Base-by-base conservation (phyloP, 2,797 vertebrate genomes). In the Platalea minor region DNA sequence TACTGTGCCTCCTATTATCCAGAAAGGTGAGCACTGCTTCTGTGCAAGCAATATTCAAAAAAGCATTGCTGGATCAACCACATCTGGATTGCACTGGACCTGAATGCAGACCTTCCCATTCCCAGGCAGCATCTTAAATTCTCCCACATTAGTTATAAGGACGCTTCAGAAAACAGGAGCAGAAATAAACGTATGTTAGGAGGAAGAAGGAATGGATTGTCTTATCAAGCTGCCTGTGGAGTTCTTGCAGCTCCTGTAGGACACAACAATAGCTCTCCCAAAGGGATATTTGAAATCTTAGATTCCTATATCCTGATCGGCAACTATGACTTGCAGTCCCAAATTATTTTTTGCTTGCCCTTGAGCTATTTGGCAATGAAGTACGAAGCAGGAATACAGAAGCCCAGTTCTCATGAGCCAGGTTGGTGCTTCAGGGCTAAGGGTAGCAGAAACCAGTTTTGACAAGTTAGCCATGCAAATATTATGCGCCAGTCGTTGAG, bases 381-480 rank as follows among this genome's bases (percentile, higher is more conserved):
- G 39, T 76, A 84, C 0, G 0, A 96, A 67, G 70, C 39, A 74
- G 64, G 91, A 90, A 95, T 68, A 67, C 45, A 89, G 79, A 86
- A 84, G 78, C 72, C 79, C 31, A 50, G 82, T 48, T 97, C 88
- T 95, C 91, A 91, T 12, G 64, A 93, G 92, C 85, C 86, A 81
- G 85, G 91, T 45, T 92, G 74, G 50, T 70, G 96, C 96, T 97
- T 67, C 72, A 57, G 95, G 95, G 96, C 80, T 93, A 63, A 96
- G 80, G 53, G 60, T 53, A 93, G 87, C 79, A 87, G 92, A 94
- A 96, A 96, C 45, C 33, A 50, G 75, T 80, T 96, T 73, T 97
- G 97, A 97, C 96, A 95, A 93, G 93, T 95, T 95, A 96, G 78
- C 90, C 97, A 96, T 87, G 95, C 94, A 97, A 95, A 81, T 88